Evolutionary conservation across 2,888 invertebrate species (phyloP).

Genomic region (Alloscopus bannaensis): DNA sequence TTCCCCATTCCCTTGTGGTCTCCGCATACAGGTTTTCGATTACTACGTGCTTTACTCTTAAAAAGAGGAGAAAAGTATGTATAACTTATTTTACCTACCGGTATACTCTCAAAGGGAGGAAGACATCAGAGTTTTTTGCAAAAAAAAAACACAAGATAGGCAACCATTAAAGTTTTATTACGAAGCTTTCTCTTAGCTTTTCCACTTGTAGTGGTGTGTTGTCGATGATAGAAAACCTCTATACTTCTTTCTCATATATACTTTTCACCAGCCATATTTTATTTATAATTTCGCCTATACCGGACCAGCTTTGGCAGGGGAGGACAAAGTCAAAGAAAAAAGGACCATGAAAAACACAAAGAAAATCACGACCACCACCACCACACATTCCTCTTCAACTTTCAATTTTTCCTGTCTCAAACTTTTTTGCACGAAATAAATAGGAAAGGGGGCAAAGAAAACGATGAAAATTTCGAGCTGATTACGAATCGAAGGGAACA

Average conservation of each 20-base stretch:
- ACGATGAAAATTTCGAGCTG: too few relatives aligned
- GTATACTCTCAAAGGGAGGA: neutral
- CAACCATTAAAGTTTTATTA: conserved; percentile 56
- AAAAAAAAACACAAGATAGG: conserved; percentile 15
- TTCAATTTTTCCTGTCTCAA: too few relatives aligned
- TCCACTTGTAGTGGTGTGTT: conserved; percentile 35
- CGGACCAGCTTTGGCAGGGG: too few relatives aligned
- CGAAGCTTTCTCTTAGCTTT: conserved; percentile 41
- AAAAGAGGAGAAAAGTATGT: neutral
- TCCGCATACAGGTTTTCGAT: neutral
- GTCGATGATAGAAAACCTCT: conserved; percentile 34
- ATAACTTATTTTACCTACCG: neutral
- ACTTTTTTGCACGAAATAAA: too few relatives aligned
- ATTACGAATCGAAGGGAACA: too few relatives aligned
- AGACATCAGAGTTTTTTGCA: neutral
- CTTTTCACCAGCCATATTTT: too few relatives aligned
- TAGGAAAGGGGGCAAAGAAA: too few relatives aligned
- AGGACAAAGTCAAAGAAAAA: too few relatives aligned
- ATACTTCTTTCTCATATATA: conserved; percentile 13
- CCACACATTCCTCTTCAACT: too few relatives aligned
- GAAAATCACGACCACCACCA: too few relatives aligned
- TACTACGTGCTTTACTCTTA: neutral
- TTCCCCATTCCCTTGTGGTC: neutral
- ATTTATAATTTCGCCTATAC: too few relatives aligned
- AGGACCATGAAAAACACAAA: too few relatives aligned